These are phyloP conservation scores for Hydrozoanthus tunicans DNA, from an alignment of 64 coral and sea anemone genomes.

Conservation along the genomic window DNA sequence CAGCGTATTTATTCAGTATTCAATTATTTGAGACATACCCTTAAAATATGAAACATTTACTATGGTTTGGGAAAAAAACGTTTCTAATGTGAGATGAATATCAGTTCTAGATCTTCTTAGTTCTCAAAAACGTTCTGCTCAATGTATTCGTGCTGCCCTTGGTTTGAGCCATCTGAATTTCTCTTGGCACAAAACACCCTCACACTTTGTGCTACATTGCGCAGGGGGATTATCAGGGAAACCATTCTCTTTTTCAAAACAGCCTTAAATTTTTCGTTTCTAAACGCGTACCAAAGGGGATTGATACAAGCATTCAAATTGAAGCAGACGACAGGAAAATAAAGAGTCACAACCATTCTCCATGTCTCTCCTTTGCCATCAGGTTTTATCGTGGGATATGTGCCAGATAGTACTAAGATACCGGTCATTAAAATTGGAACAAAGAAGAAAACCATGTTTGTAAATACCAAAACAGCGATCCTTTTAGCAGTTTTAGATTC, in stretches of 20 bases:
- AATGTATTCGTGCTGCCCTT: too few species aligned
- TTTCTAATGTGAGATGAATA: too few species aligned
- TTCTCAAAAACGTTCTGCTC: too few species aligned
- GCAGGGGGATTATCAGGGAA: neutral
- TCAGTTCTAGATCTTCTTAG: too few species aligned
- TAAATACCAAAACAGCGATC: conserved; percentile 21
- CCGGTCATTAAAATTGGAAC: conserved; percentile 25
- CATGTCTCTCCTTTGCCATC: conserved; percentile 30
- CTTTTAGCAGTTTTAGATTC: conserved; percentile 2
- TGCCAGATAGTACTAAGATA: conserved; percentile 14
- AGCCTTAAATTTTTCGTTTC: conserved; percentile 14
- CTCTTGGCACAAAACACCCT: neutral
- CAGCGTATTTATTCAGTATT: too few species aligned
- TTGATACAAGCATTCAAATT: conserved; percentile 48
- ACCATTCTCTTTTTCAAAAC: neutral
- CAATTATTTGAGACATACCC: too few species aligned
- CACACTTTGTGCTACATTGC: neutral
- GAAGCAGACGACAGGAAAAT: conserved; percentile 37
- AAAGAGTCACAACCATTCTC: conserved; percentile 23
- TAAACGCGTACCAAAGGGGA: conserved; percentile 50
- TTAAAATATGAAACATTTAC: too few species aligned
- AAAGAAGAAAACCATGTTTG: conserved; percentile 37
- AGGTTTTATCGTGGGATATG: neutral
- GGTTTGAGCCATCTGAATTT: too few species aligned
- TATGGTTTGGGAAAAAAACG: too few species aligned